Percentiles rank a stretch among this genome's conserved stretches.
Evolutionary conservation across 2,888 invertebrate species (phyloP).

Genomic region (Nomada goodeniana): DNA sequence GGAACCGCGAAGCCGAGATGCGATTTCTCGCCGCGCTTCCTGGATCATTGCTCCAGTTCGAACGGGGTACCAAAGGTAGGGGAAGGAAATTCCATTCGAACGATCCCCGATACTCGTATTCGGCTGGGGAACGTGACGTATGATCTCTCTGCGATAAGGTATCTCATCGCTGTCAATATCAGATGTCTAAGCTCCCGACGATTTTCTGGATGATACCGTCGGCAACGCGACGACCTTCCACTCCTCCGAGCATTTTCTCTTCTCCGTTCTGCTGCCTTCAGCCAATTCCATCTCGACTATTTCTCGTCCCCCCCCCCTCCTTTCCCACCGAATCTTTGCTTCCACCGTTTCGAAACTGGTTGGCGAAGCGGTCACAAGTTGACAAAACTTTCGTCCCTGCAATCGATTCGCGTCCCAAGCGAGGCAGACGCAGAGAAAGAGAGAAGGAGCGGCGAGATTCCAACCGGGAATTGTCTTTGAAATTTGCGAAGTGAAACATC

Average conservation of each 20-base stretch:
- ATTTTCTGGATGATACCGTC: conserved; percentile 51
- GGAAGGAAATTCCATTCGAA: conserved; percentile 51
- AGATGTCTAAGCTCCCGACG: conserved; percentile 62
- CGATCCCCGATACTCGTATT: conserved; percentile 53
- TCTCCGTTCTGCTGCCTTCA: conserved; percentile 15
- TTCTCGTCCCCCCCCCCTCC: neutral
- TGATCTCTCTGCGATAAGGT: conserved; percentile 62
- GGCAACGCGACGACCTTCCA: conserved; percentile 39
- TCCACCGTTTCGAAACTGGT: conserved; percentile 18
- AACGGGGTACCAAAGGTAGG: conserved; percentile 21
- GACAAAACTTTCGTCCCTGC: conserved; percentile 54
- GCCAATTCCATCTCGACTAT: neutral
- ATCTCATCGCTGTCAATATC: conserved; percentile 68
- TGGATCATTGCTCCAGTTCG: neutral
- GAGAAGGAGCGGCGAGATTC: conserved; percentile 2
- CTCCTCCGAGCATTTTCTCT: conserved; percentile 12
- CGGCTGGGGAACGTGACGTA: conserved; percentile 53
- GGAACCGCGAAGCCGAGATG: conserved; percentile 8
- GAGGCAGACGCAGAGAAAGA: neutral
- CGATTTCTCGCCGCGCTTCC: conserved; percentile 36
- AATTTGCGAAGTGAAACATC: conserved; percentile 39
- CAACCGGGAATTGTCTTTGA: conserved; percentile 11
- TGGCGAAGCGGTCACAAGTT: conserved; percentile 38
- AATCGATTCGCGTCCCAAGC: conserved; percentile 41
- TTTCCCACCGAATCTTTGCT: conserved; percentile 5